Conservation (phyloP, 2,113 vertebrate species). For the Tilapia sparmanii region DNA sequence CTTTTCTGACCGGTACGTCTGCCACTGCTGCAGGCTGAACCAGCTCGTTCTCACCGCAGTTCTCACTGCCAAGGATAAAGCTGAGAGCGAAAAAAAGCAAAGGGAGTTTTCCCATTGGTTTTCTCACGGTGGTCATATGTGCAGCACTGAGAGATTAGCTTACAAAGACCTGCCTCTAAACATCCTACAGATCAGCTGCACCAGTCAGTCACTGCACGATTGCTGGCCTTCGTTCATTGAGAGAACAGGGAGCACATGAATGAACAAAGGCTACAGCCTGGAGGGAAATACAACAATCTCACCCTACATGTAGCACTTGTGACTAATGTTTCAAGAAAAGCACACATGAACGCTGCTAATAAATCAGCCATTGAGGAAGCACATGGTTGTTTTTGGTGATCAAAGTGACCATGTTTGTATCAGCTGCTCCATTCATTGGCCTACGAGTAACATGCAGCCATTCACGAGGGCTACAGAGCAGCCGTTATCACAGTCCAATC, state of each 20-base stretch:
- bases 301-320: not conserved
- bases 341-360: not conserved
- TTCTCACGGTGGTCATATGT: conserved; percentile 22
- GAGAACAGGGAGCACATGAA: not conserved
- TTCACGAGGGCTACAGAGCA: not conserved
- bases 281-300: not conserved
- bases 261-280: not conserved
- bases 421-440: not conserved
- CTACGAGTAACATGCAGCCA: not conserved
- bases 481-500: not conserved
- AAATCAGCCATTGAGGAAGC: not conserved
- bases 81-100: not conserved
- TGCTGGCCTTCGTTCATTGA: not conserved
- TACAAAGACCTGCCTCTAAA: not conserved
- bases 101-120: not conserved
- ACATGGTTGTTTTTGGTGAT: not conserved
- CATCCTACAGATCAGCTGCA: not conserved
- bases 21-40: not conserved
- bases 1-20: not conserved
- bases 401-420: not conserved
- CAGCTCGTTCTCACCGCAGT: not conserved
- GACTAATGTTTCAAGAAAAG: not conserved
- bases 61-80: not conserved
- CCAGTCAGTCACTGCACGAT: not conserved
- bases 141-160: not conserved